Conservation (phyloP, 2,113 vertebrate species). For the Stomatorhinus ivindoensis region DNA sequence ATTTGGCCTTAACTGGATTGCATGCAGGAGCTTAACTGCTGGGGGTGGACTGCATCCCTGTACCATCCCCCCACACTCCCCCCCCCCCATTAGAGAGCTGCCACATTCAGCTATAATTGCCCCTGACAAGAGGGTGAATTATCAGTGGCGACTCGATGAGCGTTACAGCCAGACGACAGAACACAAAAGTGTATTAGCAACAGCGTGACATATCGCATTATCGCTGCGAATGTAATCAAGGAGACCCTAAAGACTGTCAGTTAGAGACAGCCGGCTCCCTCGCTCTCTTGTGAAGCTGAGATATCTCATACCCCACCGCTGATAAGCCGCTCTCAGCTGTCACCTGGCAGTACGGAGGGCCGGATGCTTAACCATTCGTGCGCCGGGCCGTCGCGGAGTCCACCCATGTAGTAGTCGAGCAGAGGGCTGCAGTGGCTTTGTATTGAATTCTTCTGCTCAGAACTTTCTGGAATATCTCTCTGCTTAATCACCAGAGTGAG, state of each 20-base stretch:
- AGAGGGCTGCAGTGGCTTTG: neutral
- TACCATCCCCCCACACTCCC: slow-evolving; percentile 33
- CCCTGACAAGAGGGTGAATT: slow-evolving; percentile 94
- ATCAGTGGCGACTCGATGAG: slow-evolving; percentile 93
- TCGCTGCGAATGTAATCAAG: slow-evolving; percentile 97
- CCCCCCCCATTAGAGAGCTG: slow-evolving; percentile 51
- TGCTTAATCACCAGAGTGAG: neutral
- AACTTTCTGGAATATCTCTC: neutral
- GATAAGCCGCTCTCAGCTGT: slow-evolving; percentile 74
- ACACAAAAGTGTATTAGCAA: slow-evolving; percentile 84
- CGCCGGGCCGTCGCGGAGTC: slow-evolving; percentile 17
- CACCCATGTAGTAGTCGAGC: neutral
- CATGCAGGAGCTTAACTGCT: slow-evolving; percentile 26
- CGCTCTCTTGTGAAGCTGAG: slow-evolving; percentile 74
- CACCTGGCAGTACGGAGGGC: slow-evolving; percentile 53
- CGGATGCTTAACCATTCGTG: slow-evolving; percentile 27
- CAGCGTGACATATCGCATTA: slow-evolving; percentile 96
- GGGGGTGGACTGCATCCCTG: slow-evolving; percentile 35
- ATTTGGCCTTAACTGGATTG: slow-evolving; percentile 33
- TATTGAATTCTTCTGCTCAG: neutral
- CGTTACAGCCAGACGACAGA: slow-evolving; percentile 97
- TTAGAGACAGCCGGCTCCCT: slow-evolving; percentile 82
- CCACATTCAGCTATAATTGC: slow-evolving; percentile 90
- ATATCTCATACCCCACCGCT: slow-evolving; percentile 80
- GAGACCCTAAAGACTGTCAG: slow-evolving; percentile 84